phyloP scores from a whole-genome alignment of 2,888 invertebrate species.

The Sussaba pulchella region DNA sequence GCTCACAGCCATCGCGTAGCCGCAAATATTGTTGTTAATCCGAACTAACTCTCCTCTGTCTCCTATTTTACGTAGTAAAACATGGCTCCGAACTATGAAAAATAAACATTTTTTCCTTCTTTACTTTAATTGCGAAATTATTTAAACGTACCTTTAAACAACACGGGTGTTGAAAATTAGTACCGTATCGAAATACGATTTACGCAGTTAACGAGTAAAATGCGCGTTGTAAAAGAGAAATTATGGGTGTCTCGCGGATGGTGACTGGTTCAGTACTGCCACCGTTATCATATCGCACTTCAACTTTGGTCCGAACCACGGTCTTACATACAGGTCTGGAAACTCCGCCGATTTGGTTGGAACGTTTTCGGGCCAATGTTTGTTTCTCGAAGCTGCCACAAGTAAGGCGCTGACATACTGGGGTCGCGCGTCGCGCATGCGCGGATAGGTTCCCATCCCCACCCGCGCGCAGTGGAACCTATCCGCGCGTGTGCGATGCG shows the following conservation, averaged over 20 bases:
- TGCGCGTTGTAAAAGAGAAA: conserved; percentile 78
- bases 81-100: conserved; percentile 1
- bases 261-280: conserved; percentile 76
- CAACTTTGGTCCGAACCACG: conserved; percentile 21
- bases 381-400: too few relatives aligned
- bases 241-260: conserved; percentile 69
- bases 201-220: conserved; percentile 79
- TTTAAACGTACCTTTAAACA: conserved; percentile 72
- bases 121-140: conserved; percentile 26
- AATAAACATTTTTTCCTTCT: conserved; percentile 51
- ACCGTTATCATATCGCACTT: conserved; percentile 66
- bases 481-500: too few relatives aligned
- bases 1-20: conserved; percentile 60
- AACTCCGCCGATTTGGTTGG: too few relatives aligned
- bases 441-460: too few relatives aligned
- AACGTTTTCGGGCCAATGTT: too few relatives aligned
- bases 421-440: too few relatives aligned
- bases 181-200: conserved; percentile 73
- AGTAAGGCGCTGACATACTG: too few relatives aligned
- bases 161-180: conserved; percentile 62
- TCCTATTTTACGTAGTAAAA: conserved; percentile 8
- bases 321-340: too few relatives aligned
- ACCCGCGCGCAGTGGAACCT: too few relatives aligned
- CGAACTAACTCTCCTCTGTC: conserved; percentile 12
- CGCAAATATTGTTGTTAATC: conserved; percentile 63